These are phyloP conservation scores for Percopsis transmontana DNA, from an alignment of 2,113 vertebrate species.

Conservation along the genomic window DNA sequence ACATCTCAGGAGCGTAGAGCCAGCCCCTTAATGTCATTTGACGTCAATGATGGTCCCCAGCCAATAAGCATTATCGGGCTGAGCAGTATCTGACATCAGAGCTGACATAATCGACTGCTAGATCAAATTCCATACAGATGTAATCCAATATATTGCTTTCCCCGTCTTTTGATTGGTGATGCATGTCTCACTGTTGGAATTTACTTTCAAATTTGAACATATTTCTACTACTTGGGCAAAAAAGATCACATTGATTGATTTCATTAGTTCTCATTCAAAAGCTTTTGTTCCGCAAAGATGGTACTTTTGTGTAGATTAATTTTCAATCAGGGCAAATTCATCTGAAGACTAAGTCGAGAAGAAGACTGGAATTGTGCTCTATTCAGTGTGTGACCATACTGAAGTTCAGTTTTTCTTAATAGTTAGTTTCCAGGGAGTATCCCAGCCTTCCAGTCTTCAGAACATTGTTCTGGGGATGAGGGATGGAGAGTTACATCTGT, in stretches of 20 bases:
- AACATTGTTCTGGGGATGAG: not conserved
- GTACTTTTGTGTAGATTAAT: not conserved
- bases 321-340: not conserved
- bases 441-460: not conserved
- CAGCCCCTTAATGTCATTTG: slow-evolving; percentile 33
- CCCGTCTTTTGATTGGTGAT: not conserved
- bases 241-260: not conserved
- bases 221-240: not conserved
- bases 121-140: not conserved
- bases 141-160: not conserved
- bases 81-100: slow-evolving; percentile 7
- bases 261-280: not conserved
- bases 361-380: not conserved
- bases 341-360: not conserved
- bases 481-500: too few relatives aligned
- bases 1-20: slow-evolving; percentile 13
- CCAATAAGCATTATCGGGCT: slow-evolving; percentile 19
- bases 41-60: slow-evolving; percentile 18
- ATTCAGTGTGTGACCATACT: not conserved
- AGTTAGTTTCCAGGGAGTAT: not conserved
- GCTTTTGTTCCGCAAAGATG: not conserved
- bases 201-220: not conserved
- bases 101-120: not conserved
- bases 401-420: not conserved
- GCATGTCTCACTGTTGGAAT: not conserved